Conservation (phyloP, 1,140 invertebrate species). For the Drosophila paulistorum region DNA sequence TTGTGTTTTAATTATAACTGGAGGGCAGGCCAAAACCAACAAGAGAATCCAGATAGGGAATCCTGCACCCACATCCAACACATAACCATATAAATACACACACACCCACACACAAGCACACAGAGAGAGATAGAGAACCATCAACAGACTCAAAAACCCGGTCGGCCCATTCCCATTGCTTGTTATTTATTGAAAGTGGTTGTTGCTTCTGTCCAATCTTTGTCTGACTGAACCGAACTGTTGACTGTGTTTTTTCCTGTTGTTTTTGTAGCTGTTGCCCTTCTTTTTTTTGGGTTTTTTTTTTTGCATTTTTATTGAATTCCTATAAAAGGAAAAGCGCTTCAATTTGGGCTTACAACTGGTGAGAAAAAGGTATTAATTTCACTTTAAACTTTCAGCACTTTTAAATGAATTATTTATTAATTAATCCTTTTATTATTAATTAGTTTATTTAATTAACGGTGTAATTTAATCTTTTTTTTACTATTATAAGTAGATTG, state of each 20-base stretch:
- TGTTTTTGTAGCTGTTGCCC: background rate
- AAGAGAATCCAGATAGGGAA: constrained; percentile 4
- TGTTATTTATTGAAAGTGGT: constrained; percentile 42
- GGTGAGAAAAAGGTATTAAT: constrained; percentile 16
- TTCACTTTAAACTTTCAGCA: background rate
- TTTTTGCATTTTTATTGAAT: constrained; percentile 50
- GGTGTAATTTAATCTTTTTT: no score
- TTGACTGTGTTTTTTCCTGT: background rate
- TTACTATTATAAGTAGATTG: no score
- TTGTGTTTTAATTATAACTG: constrained; percentile 69
- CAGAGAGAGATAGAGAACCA: background rate
- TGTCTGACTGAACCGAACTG: constrained; percentile 19
- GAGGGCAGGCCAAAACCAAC: constrained; percentile 36
- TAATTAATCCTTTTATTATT: no score
- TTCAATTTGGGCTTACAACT: constrained; percentile 40
- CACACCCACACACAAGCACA: no score
- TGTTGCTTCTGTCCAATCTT: constrained; percentile 27
- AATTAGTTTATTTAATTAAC: no score
- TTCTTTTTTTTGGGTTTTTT: constrained; percentile 15
- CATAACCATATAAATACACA: background rate
- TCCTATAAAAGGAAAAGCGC: background rate
- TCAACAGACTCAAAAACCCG: background rate
- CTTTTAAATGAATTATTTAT: no score
- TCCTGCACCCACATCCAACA: constrained; percentile 4
- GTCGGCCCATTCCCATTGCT: background rate